phyloP scores from a whole-genome alignment of 2,113 vertebrate species.

The Salvator merianae region DNA sequence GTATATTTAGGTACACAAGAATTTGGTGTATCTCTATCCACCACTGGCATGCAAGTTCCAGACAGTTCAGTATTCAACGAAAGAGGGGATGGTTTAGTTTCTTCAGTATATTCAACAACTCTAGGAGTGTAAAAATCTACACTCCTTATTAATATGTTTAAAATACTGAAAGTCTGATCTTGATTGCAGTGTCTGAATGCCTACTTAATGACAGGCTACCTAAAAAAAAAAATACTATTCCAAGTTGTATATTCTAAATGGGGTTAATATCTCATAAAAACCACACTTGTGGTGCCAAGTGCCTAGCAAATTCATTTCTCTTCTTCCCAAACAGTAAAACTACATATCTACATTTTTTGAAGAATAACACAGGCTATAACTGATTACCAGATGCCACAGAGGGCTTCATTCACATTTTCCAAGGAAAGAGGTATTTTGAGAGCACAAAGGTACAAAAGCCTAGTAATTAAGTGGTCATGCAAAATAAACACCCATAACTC shows the following conservation, averaged over 20 bases:
- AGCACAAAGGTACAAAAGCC: background rate
- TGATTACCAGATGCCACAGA: background rate
- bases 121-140: background rate
- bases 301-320: background rate
- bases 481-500: background rate
- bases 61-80: background rate
- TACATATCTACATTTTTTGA: background rate
- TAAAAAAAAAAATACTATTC: background rate
- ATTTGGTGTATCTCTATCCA: no score
- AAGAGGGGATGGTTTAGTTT: background rate
- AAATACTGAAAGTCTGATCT: constrained; percentile 10
- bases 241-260: background rate
- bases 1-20: no score
- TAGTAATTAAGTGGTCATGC: background rate
- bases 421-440: constrained; percentile 2
- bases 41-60: no score
- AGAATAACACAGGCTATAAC: background rate
- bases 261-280: background rate
- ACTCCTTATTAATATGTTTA: background rate
- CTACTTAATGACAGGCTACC: background rate
- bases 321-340: background rate
- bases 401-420: background rate
- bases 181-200: constrained; percentile 1
- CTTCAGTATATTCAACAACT: background rate
- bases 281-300: background rate